These are phyloP conservation scores for Acipenser transmontanus DNA, from an alignment of 2,797 vertebrate species.

Conservation along the genomic window DNA sequence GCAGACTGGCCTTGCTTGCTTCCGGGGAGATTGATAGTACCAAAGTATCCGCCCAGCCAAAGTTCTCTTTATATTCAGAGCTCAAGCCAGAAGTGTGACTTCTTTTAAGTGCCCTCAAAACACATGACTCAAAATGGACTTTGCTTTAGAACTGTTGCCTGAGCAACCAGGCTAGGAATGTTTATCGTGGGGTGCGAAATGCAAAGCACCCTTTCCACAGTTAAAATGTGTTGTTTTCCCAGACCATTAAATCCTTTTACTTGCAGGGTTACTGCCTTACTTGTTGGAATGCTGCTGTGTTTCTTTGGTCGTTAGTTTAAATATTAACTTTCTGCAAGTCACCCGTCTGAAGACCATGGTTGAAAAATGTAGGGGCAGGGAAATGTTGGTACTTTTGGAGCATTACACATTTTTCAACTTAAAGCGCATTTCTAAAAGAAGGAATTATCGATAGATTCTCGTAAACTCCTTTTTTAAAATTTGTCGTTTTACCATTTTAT, in stretches of 20 bases:
- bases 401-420: slow-evolving; percentile 7
- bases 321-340: background rate
- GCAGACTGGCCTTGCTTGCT: slow-evolving; percentile 10
- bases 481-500: too few species aligned
- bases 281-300: slow-evolving; percentile 30
- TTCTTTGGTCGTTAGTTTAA: background rate
- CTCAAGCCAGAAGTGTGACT: slow-evolving; percentile 37
- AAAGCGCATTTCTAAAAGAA: background rate
- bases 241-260: slow-evolving; percentile 46
- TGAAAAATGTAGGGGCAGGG: background rate
- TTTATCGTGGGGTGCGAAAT: slow-evolving; percentile 58
- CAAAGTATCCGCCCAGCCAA: slow-evolving; percentile 22
- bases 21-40: slow-evolving; percentile 23
- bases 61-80: slow-evolving; percentile 26
- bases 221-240: slow-evolving; percentile 49
- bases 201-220: slow-evolving; percentile 53
- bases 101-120: slow-evolving; percentile 36
- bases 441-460: too few species aligned
- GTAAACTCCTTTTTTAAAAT: too few species aligned
- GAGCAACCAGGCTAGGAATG: slow-evolving; percentile 53
- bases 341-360: background rate
- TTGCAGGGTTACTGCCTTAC: slow-evolving; percentile 28
- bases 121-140: slow-evolving; percentile 52
- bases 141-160: slow-evolving; percentile 55
- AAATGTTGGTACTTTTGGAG: slow-evolving; percentile 17